Base-by-base conservation (phyloP, 2,113 vertebrate genomes). In the Eleginops maclovinus region DNA sequence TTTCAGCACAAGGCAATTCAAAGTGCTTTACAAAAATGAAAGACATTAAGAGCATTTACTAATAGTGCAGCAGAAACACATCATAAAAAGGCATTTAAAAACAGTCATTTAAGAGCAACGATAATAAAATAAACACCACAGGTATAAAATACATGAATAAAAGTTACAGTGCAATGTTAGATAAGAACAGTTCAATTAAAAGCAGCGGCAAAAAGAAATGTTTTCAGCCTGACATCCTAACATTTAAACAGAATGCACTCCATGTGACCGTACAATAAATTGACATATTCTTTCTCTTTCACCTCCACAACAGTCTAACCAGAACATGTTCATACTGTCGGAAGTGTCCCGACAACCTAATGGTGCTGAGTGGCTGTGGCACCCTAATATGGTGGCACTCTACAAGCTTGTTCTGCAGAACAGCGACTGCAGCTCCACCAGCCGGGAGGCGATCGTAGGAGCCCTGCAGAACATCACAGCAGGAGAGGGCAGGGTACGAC, bases 301-400 rank as follows among this genome's bases (percentile, higher is more conserved):
- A 6, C 24, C 13, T 15, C 0, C 0, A 24, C 46, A 92, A 84
- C 94, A 97, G 80, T 88, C 88, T 68, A 95, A 94, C 0, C 95
- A 96, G 0, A 96, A 97, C 22, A 85, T 96, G 0, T 92, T 95
- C 79, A 95, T 95, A 36, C 95, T 99, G 68, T 92, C 97, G 0
- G 97, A 99, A 75, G 96, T 97, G 50, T 96, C 96, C 13, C 95
- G 94, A 75, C 95, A 96, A 71, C 97, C 98, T 19, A 96, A 95
- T 72, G 98, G 96, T 19, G 93, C 96, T 2, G 98, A 99, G 92
- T 97, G 97, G 97, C 93, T 99, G 58, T 99, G 98, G 97, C 98
- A 98, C 88, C 98, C 98, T 0, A 95, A 97, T 80, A 95, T 97
- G 0, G 95, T 98, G 77, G 92, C 82, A 10, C 83, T 98, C 24